Percentiles rank a stretch among this genome's conserved stretches.
Conservation (phyloP, 1,140 invertebrate genomes). For the Lutraria rhynchaena region DNA sequence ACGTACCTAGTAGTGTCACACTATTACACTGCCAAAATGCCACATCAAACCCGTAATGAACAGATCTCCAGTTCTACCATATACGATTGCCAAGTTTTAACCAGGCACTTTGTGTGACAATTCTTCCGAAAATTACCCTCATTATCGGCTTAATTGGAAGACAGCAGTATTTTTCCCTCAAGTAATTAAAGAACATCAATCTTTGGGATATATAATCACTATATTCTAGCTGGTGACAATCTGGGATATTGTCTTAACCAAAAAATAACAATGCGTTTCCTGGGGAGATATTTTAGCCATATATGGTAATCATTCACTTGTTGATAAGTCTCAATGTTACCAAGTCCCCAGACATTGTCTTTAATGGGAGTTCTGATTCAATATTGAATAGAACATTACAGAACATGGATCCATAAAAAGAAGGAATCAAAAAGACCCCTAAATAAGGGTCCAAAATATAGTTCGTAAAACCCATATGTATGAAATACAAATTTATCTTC, state of each 20-base stretch:
- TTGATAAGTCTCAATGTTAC: not conserved
- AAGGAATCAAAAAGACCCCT: too few species aligned
- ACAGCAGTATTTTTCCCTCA: slow-evolving; percentile 39
- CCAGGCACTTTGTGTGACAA: slow-evolving; percentile 44
- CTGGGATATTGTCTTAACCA: slow-evolving; percentile 25
- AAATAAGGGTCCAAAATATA: too few species aligned
- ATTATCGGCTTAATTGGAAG: slow-evolving; percentile 52
- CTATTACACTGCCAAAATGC: slow-evolving; percentile 35
- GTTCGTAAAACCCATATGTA: too few species aligned
- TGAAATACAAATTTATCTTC: too few species aligned
- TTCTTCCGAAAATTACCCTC: slow-evolving; percentile 29
- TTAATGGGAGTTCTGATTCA: too few species aligned
- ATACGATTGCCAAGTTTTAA: slow-evolving; percentile 1
- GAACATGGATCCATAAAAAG: too few species aligned
- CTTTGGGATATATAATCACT: slow-evolving; percentile 26
- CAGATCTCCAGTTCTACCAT: not conserved
- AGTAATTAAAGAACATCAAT: slow-evolving; percentile 48
- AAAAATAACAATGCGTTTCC: slow-evolving; percentile 25
- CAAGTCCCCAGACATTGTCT: too few species aligned
- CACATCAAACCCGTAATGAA: slow-evolving; percentile 28
- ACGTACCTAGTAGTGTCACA: too few species aligned
- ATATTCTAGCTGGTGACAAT: slow-evolving; percentile 36
- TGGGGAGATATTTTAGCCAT: too few species aligned
- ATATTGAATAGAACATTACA: too few species aligned
- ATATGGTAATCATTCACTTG: not conserved